Evolutionary conservation across 2,888 invertebrate genomes (phyloP), one percentile per base, ranked within the genome.

Genomic region (Cryptocephalus moraei): DNA sequence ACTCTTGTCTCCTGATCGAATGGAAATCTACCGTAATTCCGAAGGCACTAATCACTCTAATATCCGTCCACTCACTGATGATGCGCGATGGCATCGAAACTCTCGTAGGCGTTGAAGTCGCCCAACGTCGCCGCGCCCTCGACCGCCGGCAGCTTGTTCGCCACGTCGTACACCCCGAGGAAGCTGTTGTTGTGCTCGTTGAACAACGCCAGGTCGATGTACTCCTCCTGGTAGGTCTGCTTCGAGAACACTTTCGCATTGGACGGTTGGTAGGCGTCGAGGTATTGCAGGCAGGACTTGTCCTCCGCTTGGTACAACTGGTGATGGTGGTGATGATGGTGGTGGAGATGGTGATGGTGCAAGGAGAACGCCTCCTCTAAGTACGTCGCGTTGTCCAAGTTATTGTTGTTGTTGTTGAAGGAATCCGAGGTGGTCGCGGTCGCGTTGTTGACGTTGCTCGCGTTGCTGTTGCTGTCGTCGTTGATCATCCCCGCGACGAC

Each of bases 391-490:
- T 61, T 62, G 33, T 59, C 61, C 44, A 63, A 55, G 40, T 60
- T 54, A 10, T 60, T 57, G 9, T 60, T 59, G 41, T 63, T 61
- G 49, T 66, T 68, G 50, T 64, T 69, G 41, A 63, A 47, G 39
- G 72, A 65, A 45, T 76, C 72, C 22, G 76, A 68, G 57, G 56
- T 58, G 47, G 57, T 62, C 49, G 79, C 80, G 0, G 79, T 80
- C 0, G 79, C 79, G 4, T 78, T 68, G 52, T 64, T 68, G 46
- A 69, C 57, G 53, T 71, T 68, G 47, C 60, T 60, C 46, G 62
- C 65, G 48, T 56, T 58, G 48, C 68, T 69, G 49, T 69, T 72
- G 42, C 70, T 71, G 52, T 71, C 72, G 49, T 79, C 79, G 52
- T 79, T 79, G 3, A 67, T 41, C 41, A 60, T 49, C 45, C 57